Evolutionary conservation across 2,113 vertebrate genomes (phyloP), one percentile per base, ranked within the genome.

Genomic region (Propithecus coquereli): DNA sequence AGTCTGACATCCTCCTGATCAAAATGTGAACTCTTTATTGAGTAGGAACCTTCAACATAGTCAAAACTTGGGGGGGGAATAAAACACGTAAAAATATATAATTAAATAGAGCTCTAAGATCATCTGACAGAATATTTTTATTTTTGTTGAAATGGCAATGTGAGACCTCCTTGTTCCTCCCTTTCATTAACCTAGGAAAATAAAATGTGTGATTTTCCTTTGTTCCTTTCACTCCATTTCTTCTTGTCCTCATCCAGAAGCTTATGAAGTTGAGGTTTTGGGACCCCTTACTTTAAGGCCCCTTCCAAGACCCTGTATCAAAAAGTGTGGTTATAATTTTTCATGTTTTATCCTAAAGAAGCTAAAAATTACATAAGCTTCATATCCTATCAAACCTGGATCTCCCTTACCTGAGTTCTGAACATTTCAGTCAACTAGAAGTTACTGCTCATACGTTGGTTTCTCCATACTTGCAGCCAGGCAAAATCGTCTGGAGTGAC

Each of bases 1-100:
- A 2, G 68, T 70, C 32, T 18, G 79, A 86, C 86, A 93, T 32
- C 57, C 76, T 82, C 59, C 14, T 89, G 14, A 93, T 94, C 97
- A 94, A 95, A 94, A 97, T 32, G 96, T 82, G 61, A 94, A 76
- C 87, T 94, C 89, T 94, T 88, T 95, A 94, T 85, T 23, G 25
- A 97, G 95, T 88, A 95, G 76, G 52, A 59, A 82, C 82, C 40
- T 91, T 93, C 57, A 83, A 94, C 81, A 82, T 40, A 68, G 17
- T 93, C 82, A 95, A 95, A 47, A 59, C 73, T 95, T 93, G 70
- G 32, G 50, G 25, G 50, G 80, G 25, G 50, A 80, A 97, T 59
- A 25, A 73, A 34, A n/a, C 91, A 87, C n/a, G 96, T 95, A 90
- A 90, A 87, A 92, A 80, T 34, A 90, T 18, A 23, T 52, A 85